Evolutionary conservation across 2,113 vertebrate genomes (phyloP).

Genomic region (Notechis scutatus): DNA sequence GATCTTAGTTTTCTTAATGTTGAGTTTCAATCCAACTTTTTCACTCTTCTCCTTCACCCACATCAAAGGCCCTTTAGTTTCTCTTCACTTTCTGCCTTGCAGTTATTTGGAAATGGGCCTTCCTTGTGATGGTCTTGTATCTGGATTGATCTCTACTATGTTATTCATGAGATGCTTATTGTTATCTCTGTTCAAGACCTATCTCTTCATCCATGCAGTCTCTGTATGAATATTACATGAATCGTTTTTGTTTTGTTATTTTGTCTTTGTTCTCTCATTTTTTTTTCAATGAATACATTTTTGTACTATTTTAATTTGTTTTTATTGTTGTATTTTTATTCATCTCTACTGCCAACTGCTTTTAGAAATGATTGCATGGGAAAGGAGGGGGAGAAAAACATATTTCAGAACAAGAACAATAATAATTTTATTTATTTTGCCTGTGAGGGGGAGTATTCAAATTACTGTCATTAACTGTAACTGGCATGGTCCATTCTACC

Average conservation of each 20-base stretch:
- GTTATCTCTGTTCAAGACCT: not conserved
- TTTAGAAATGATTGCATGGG: not conserved
- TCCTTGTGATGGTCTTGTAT: not conserved
- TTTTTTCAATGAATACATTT: not conserved
- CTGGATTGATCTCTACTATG: not conserved
- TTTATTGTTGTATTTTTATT: not conserved
- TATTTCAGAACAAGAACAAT: not conserved
- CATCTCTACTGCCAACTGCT: not conserved
- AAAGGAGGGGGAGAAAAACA: not conserved
- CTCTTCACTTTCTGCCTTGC: not conserved
- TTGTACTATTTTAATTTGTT: not conserved
- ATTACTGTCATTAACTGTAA: not conserved
- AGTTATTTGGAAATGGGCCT: not conserved
- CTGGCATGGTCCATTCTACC: not conserved
- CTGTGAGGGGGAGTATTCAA: not conserved
- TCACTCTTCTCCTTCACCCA: too few relatives aligned
- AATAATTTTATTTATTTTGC: not conserved
- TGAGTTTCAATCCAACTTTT: too few relatives aligned
- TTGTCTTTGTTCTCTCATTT: not conserved
- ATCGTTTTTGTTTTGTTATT: not conserved
- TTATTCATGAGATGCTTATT: not conserved
- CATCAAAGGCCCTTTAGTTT: too few relatives aligned
- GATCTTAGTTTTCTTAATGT: too few relatives aligned
- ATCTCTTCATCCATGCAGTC: not conserved
- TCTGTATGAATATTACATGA: not conserved